phyloP scores from a whole-genome alignment of 2,888 invertebrate genomes.

The Eustalomyia histrio region DNA sequence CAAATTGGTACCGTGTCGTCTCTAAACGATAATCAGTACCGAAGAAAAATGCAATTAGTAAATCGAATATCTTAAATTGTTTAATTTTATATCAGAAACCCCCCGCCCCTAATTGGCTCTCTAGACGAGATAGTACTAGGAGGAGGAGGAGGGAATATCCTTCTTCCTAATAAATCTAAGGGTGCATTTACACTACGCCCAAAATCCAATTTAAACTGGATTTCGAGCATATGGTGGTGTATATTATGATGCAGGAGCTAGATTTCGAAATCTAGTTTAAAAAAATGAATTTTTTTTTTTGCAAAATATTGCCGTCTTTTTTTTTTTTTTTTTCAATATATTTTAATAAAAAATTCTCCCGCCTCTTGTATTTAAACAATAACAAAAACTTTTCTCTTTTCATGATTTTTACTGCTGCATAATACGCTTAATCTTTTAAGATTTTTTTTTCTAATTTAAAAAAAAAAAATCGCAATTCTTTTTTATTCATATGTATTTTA shows the following conservation, averaged over 20 bases:
- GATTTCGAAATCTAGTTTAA: no score
- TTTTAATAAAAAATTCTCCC: not conserved
- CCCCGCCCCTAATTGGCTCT: no score
- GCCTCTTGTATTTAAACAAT: constrained; percentile 18
- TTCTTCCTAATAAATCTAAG: no score
- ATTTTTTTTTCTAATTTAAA: constrained; percentile 36
- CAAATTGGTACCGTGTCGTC: constrained; percentile 36
- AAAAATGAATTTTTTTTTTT: no score
- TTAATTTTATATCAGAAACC: not conserved
- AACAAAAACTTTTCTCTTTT: constrained; percentile 10
- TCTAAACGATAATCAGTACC: constrained; percentile 75
- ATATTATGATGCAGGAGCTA: no score
- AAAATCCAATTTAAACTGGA: no score
- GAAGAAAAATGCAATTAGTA: constrained; percentile 84
- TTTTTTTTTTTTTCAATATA: no score
- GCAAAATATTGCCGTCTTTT: no score
- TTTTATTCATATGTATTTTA: constrained; percentile 58
- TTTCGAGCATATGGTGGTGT: no score
- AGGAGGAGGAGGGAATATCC: no score
- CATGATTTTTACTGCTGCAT: constrained; percentile 44
- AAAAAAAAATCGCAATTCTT: constrained; percentile 40
- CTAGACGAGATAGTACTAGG: no score
- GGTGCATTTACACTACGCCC: no score
- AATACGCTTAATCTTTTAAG: constrained; percentile 63
- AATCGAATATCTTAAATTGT: constrained; percentile 80